These are phyloP conservation scores for Trichopria drosophilae DNA, from an alignment of 2,888 invertebrate genomes.

Conservation along the genomic window DNA sequence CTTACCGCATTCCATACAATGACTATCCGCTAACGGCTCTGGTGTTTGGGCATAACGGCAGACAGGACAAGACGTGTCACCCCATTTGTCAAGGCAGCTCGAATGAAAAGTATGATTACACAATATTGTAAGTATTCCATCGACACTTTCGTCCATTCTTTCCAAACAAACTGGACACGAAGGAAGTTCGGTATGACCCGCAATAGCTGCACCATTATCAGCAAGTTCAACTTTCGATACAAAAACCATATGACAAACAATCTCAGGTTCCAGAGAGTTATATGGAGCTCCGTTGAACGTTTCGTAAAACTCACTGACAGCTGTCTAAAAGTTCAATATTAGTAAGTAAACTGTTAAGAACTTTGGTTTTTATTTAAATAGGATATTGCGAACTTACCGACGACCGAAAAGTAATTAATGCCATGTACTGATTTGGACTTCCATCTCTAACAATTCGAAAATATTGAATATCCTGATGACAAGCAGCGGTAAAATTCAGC, in stretches of 20 bases:
- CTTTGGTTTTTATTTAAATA: background rate
- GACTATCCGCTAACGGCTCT: constrained; percentile 71
- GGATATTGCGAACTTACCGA: constrained; percentile 39
- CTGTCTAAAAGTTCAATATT: constrained; percentile 68
- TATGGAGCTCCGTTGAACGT: constrained; percentile 92
- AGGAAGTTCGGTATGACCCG: constrained; percentile 91
- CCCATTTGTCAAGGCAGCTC: constrained; percentile 93
- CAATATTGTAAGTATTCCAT: constrained; percentile 94
- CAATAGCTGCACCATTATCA: constrained; percentile 73
- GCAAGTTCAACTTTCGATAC: constrained; percentile 90
- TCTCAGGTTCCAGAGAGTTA: constrained; percentile 89
- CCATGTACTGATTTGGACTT: constrained; percentile 96
- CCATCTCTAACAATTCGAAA: constrained; percentile 90
- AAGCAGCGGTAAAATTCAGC: constrained; percentile 90
- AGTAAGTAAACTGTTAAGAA: constrained; percentile 3
- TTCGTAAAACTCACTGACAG: constrained; percentile 89
- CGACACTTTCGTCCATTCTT: constrained; percentile 97
- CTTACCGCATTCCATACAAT: constrained; percentile 71
- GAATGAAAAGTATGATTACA: constrained; percentile 99
- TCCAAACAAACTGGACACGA: constrained; percentile 97
- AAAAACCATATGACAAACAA: constrained; percentile 92
- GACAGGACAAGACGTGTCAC: constrained; percentile 96
- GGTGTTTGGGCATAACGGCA: constrained; percentile 90
- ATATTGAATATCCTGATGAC: constrained; percentile 85
- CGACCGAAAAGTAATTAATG: constrained; percentile 75